phyloP scores from a whole-genome alignment of 2,797 vertebrate genomes.

The Crax fasciolata region DNA sequence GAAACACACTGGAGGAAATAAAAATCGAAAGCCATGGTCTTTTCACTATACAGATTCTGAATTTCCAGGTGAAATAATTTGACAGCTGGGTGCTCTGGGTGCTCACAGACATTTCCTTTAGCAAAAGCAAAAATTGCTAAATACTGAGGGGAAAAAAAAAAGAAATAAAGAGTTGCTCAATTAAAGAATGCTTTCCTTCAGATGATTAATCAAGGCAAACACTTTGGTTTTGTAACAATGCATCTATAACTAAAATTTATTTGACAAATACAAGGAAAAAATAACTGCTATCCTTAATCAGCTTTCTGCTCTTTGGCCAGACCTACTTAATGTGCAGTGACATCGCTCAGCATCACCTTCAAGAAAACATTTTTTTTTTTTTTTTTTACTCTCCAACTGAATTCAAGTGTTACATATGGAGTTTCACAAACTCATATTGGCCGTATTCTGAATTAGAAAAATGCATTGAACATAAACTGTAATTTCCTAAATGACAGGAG shows the following conservation, averaged over 20 bases:
- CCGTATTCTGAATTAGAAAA: not conserved
- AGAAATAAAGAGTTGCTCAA: not conserved
- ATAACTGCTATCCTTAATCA: not conserved
- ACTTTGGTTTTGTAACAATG: not conserved
- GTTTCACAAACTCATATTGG: not conserved
- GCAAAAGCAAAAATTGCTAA: not conserved
- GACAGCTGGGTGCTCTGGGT: not conserved
- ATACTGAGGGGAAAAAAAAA: accelerated
- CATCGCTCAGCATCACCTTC: not conserved
- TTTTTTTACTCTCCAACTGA: not conserved
- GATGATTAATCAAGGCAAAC: not conserved
- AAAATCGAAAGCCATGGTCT: not conserved
- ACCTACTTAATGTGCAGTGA: not conserved
- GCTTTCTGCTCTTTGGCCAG: not conserved
- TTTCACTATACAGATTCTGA: not conserved
- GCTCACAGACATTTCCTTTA: not conserved
- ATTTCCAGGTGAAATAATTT: not conserved
- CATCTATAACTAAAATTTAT: not conserved
- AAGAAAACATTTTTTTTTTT: not conserved
- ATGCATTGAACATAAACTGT: not conserved
- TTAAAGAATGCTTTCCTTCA: not conserved
- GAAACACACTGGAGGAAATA: not conserved
- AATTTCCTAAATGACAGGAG: not conserved
- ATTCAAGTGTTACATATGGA: not conserved
- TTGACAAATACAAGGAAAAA: not conserved